Evolutionary conservation across 2,888 invertebrate species (phyloP), one percentile per base, ranked within the genome.

Genomic region (Nipponacmea schrenckii): DNA sequence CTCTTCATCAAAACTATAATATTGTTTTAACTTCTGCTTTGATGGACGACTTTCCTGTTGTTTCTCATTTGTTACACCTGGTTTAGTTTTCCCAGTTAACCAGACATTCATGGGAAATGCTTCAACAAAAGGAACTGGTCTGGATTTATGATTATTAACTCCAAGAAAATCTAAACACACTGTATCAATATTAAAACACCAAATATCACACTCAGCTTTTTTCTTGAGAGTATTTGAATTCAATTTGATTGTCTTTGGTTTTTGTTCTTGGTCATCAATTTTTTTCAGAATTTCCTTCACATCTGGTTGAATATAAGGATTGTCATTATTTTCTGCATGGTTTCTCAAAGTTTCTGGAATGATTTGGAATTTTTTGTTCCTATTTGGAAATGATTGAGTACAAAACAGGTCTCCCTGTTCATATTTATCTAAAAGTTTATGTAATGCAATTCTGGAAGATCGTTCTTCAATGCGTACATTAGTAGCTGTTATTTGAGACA

Each of bases 121-220:
- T 75, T 90, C 90, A 12, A 90, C 83, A 77, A 90, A 89, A 14
- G 90, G 86, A 46, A 88, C 84, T 0, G 90, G 89, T 68, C 89
- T 79, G 39, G 80, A 81, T 26, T 80, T 79, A 68, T 82, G 91
- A 0, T 95, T 94, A 44, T 94, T 91, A 0, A 94, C 94, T 8
- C 96, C 96, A 75, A 93, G 91, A 88, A 97, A 97, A 89, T 97
- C 97, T 15, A 94, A 93, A 96, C 97, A 97, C 68, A 96, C 91
- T 0, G 97, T 97, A 87, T 97, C 97, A 62, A 95, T 91, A 81
- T 93, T 92, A 17, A 95, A 92, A 87, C 94, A 95, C 91, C 97
- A 97, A 15, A 97, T 93, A 81, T 94, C 93, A 79, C 95, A 92
- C n/a, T 93, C 93, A 17, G 82, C 83, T 66, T 84, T 81, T 26